Evolutionary conservation across 2,888 invertebrate species (phyloP), one percentile per base, ranked within the genome.

Genomic region (Schizaphis graminum): DNA sequence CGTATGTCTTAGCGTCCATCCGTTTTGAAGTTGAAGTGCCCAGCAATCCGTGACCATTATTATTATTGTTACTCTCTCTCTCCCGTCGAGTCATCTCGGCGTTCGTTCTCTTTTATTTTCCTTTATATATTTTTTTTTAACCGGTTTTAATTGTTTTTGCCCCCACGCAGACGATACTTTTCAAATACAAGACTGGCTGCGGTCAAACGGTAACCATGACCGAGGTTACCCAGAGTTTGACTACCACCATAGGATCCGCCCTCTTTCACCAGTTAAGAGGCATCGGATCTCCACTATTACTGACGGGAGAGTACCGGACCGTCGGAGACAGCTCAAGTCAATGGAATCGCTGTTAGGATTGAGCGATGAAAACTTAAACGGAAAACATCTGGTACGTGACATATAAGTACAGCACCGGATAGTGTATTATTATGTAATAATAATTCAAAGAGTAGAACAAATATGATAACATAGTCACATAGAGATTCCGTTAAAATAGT

Each of bases 301-400:
- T 28, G 90, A 90, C 24, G 93, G 93, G 28, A 47, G 61, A 57
- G 93, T 97, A 94, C 96, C 97, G 95, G 97, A 97, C 95, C 97
- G 97, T 94, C 96, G 98, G 90, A 97, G 97, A 95, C 97, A 98
- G 95, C 96, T 98, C 95, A 98, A 98, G 95, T 98, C 98, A 10
- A 98, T 98, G 97, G 98, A 98, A 96, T 97, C 98, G 94, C 96
- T 98, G 95, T 96, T 98, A 91, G 97, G 97, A 13, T 96, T 97
- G 21, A 94, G 93, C 28, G 90, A 94, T 24, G 93, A 94, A 56
- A 90, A 94, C 61, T 26, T 94, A 35, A 86, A 77, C 41, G 92
- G 88, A 67, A 92, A 92, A 92, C 21, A 88, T 88, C 49, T 92
- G 67, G 92, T 92, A 92, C 57, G 91, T 91, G 77, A 53, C 28